These are phyloP conservation scores for Astur gentilis DNA, from an alignment of 2,113 vertebrate genomes.

Conservation along the genomic window DNA sequence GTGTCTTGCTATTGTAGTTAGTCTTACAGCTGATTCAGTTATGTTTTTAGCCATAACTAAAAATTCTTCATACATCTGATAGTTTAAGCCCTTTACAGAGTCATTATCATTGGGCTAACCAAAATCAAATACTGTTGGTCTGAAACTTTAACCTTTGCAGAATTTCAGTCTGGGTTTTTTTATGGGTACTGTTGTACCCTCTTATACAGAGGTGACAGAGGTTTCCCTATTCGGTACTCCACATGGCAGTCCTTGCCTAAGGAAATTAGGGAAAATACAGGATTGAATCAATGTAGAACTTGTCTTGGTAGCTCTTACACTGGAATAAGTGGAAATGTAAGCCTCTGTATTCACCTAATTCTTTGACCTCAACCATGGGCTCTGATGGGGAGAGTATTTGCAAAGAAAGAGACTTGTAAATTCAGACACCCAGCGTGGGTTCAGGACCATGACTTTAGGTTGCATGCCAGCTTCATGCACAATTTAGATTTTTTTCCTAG, in stretches of 20 bases:
- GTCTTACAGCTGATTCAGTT: neutral
- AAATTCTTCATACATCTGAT: neutral
- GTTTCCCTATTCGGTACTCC: rapidly evolving
- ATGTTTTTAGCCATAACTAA: neutral
- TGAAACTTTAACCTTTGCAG: neutral
- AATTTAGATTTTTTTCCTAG: neutral
- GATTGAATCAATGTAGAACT: neutral
- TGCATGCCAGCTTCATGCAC: neutral
- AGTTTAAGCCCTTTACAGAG: neutral
- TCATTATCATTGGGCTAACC: neutral
- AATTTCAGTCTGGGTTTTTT: neutral
- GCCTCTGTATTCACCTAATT: neutral
- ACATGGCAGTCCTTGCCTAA: neutral
- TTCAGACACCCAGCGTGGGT: neutral
- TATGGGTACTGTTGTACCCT: neutral
- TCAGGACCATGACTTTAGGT: neutral
- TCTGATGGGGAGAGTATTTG: neutral
- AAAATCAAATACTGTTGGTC: neutral
- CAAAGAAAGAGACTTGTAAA: neutral
- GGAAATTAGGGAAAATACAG: neutral
- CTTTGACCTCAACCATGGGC: neutral
- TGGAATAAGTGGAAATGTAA: neutral
- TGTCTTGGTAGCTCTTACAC: neutral
- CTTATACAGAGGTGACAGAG: neutral
- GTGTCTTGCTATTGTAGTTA: neutral